Percentiles rank a stretch among this genome's conserved stretches.
Conservation (phyloP, 1,140 invertebrate species). For the Drosophila pachea region DNA sequence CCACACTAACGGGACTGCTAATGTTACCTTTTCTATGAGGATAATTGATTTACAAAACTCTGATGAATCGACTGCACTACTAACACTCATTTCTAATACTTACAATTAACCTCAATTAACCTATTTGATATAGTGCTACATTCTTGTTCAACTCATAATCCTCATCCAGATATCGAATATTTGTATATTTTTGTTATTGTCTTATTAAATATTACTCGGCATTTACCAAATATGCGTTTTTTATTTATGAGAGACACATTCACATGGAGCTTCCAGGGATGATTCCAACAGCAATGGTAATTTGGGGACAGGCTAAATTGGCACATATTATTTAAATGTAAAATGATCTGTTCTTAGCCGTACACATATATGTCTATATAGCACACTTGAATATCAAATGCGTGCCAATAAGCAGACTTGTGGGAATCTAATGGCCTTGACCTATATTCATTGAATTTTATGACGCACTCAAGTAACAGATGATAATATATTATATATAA, state of each 20-base stretch:
- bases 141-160: constrained; percentile 12
- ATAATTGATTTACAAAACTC: neutral
- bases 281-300: too few relatives aligned
- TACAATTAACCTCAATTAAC: neutral
- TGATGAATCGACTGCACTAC: constrained; percentile 6
- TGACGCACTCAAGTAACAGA: neutral
- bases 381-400: constrained; percentile 6
- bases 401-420: constrained; percentile 6
- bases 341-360: constrained; percentile 22
- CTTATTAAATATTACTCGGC: constrained; percentile 21
- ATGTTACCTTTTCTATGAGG: neutral
- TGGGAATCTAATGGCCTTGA: constrained; percentile 48
- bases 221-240: constrained; percentile 28
- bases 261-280: too few relatives aligned
- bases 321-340: constrained; percentile 4
- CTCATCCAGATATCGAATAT: constrained; percentile 2
- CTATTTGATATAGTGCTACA: neutral
- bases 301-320: too few relatives aligned
- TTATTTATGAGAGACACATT: neutral
- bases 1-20: constrained; percentile 35
- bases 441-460: constrained; percentile 37
- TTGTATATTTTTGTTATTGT: constrained; percentile 17
- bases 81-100: constrained; percentile 5
- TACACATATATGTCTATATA: constrained; percentile 6
- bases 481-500: too few relatives aligned